Conservation (phyloP, 1,140 invertebrate species). For the Aphaenogaster rudis region DNA sequence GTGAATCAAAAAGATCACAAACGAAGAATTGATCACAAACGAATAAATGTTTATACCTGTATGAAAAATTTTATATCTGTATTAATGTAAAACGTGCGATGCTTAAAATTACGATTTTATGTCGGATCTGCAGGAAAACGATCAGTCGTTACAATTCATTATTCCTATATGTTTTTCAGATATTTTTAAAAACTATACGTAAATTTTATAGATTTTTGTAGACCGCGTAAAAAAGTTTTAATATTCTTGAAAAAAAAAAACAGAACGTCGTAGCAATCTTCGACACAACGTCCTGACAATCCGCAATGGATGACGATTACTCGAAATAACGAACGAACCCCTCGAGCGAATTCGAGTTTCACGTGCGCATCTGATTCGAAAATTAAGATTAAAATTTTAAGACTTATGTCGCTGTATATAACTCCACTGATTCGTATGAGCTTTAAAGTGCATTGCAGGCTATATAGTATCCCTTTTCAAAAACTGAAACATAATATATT, state of each 20-base stretch:
- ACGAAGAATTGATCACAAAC: not conserved
- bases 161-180: constrained; percentile 16
- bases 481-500: not conserved
- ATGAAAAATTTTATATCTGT: constrained; percentile 21
- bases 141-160: constrained; percentile 18
- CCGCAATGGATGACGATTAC: constrained; percentile 53
- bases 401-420: constrained; percentile 74
- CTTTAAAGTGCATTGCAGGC: constrained; percentile 56
- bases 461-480: not conserved
- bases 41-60: not conserved
- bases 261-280: constrained; percentile 5
- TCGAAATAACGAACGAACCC: constrained; percentile 24
- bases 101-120: constrained; percentile 54
- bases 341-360: constrained; percentile 45
- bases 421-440: constrained; percentile 64
- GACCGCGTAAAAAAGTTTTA: constrained; percentile 51
- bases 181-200: constrained; percentile 20
- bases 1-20: constrained; percentile 36
- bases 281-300: constrained; percentile 61
- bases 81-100: constrained; percentile 37
- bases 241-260: constrained; percentile 27
- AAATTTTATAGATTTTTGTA: constrained; percentile 43
- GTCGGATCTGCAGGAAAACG: not conserved
- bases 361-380: constrained; percentile 62
- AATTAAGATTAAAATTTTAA: constrained; percentile 69